Conservation (phyloP, 2,797 vertebrate genomes). For the Chrysocyon brachyurus region DNA sequence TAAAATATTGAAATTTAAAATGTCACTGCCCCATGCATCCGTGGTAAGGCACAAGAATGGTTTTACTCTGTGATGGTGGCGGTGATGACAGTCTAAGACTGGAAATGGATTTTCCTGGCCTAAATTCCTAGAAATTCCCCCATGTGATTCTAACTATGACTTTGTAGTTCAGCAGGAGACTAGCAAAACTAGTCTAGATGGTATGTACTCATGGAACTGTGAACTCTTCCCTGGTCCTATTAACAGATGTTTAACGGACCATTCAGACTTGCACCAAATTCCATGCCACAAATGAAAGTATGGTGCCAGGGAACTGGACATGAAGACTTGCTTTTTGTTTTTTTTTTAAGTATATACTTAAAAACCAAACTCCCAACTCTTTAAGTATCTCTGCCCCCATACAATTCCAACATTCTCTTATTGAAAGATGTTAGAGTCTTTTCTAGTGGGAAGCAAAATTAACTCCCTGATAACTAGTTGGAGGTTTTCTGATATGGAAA, state of each 20-base stretch:
- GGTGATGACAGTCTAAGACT: neutral
- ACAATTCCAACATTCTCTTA: neutral
- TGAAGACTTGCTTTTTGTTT: neutral
- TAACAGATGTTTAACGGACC: constrained; percentile 51
- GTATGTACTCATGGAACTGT: neutral
- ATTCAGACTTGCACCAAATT: constrained; percentile 25
- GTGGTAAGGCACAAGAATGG: neutral
- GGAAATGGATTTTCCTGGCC: neutral
- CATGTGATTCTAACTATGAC: neutral
- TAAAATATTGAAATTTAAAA: neutral
- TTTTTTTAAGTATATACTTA: neutral
- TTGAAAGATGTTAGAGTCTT: neutral
- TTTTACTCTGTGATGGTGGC: neutral
- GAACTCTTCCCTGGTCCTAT: neutral
- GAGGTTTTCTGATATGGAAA: neutral
- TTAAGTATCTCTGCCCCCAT: neutral
- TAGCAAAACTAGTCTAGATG: neutral
- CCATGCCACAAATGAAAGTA: neutral
- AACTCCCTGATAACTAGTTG: neutral
- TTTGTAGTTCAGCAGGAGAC: constrained; percentile 4
- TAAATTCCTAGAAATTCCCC: neutral
- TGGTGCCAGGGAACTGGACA: neutral
- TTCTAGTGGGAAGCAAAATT: neutral
- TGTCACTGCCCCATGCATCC: neutral
- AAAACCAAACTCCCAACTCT: neutral